Percentiles rank a stretch among this genome's conserved stretches.
These are phyloP conservation scores for Taxidea taxus DNA, from an alignment of 2,113 vertebrate genomes.

Conservation along the genomic window DNA sequence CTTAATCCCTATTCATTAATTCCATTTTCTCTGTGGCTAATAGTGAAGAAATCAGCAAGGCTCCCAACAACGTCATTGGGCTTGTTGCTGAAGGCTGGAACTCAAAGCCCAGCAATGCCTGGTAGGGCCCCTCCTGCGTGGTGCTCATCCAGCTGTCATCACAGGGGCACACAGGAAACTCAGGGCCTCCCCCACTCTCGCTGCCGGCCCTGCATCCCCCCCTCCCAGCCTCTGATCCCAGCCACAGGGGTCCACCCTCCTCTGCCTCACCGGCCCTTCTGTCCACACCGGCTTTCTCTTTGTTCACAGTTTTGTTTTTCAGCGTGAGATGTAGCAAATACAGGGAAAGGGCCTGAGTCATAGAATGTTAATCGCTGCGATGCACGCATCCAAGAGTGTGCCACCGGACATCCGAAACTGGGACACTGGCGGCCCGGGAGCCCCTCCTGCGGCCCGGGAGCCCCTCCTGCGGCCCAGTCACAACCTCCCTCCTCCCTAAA, in stretches of 20 bases:
- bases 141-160: not conserved
- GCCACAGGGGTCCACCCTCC: not conserved
- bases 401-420: not conserved
- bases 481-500: not conserved
- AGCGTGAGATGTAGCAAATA: not conserved
- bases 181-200: not conserved
- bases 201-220: not conserved
- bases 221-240: too few species aligned
- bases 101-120: not conserved
- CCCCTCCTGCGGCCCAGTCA: not conserved
- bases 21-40: not conserved
- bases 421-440: not conserved
- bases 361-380: too few species aligned
- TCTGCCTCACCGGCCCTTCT: not conserved
- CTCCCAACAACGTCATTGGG: not conserved
- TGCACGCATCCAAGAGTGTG: too few species aligned
- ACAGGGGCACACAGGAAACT: not conserved
- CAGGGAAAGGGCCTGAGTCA: not conserved
- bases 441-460: too few species aligned
- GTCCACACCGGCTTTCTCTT: not conserved
- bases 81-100: not conserved
- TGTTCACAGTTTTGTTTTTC: not conserved
- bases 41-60: not conserved
- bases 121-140: accelerated
- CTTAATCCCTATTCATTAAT: not conserved